Conservation (phyloP, 2,797 vertebrate species). For the Lerista edwardsae region DNA sequence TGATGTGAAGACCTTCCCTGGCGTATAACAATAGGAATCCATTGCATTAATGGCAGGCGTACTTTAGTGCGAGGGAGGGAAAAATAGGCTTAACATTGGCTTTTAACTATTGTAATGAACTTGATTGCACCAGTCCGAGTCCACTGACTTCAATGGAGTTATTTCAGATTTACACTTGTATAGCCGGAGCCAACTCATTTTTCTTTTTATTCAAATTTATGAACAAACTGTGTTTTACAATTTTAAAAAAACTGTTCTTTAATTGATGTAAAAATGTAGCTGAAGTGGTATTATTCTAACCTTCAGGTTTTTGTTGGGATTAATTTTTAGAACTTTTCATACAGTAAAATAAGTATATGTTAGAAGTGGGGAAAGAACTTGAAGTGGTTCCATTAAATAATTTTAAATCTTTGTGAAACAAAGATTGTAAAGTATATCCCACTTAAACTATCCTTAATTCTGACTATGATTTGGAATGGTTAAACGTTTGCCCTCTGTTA, state of each 20-base stretch:
- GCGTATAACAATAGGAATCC: constrained; percentile 2
- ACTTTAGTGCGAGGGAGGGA: constrained; percentile 2
- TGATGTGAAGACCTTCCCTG: constrained; percentile 29
- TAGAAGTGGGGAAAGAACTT: constrained; percentile 42
- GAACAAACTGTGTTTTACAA: background rate
- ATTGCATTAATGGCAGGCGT: constrained; percentile 13
- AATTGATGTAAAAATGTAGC: constrained; percentile 28
- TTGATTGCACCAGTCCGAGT: constrained; percentile 42
- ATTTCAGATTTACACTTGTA: constrained; percentile 17
- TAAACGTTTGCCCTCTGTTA: constrained; percentile 1
- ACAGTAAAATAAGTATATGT: constrained; percentile 50
- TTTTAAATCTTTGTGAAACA: constrained; percentile 35
- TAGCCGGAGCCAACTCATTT: constrained; percentile 28
- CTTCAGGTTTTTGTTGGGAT: constrained; percentile 11
- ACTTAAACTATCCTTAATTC: constrained; percentile 41
- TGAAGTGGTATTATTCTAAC: constrained; percentile 59
- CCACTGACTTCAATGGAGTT: constrained; percentile 38
- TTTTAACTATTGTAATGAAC: constrained; percentile 34
- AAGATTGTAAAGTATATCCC: constrained; percentile 29
- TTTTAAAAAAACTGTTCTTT: too few species aligned
- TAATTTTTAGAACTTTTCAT: constrained; percentile 67
- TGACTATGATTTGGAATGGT: constrained; percentile 38
- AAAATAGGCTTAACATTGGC: constrained; percentile 36
- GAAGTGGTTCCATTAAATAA: constrained; percentile 39
- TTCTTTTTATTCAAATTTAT: constrained; percentile 26